Evolutionary conservation across 2,888 invertebrate genomes (phyloP).

Genomic region (Xestia rhomboidea): DNA sequence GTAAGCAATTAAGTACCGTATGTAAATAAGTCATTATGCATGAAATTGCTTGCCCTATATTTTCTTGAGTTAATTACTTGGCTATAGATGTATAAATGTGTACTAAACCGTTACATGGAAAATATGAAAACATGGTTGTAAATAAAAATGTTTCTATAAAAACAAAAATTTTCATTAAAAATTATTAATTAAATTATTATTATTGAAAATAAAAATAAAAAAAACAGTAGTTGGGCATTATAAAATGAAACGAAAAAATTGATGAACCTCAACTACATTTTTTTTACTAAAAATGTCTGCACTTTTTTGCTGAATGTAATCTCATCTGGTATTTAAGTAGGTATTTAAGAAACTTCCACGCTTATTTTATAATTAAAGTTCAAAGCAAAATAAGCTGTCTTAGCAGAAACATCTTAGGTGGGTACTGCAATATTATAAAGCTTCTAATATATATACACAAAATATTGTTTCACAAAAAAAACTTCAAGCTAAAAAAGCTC

Average conservation of each 20-base stretch:
- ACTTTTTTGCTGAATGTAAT: too few relatives aligned
- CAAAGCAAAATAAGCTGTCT: background rate
- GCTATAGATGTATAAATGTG: background rate
- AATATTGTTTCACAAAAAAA: conserved; percentile 6
- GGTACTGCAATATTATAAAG: background rate
- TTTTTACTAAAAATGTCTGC: too few relatives aligned
- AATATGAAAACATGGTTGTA: background rate
- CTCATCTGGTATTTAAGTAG: background rate
- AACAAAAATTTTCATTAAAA: too few relatives aligned
- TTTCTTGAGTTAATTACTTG: conserved; percentile 26
- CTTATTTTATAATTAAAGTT: background rate
- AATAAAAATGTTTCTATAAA: too few relatives aligned
- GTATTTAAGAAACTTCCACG: background rate
- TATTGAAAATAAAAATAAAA: too few relatives aligned
- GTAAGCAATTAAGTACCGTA: conserved; percentile 36
- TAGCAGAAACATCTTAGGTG: background rate
- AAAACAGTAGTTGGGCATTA: too few relatives aligned
- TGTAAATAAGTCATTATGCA: conserved; percentile 37
- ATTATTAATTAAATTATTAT: too few relatives aligned
- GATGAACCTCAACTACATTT: background rate
- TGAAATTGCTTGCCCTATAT: conserved; percentile 13
- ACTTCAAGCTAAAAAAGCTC: background rate
- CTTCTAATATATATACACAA: background rate
- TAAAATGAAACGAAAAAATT: background rate
- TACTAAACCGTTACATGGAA: background rate